A percentile compares a stretch with the other conserved stretches of the same genome.
These are phyloP conservation scores for Ametastegia equiseti DNA, from an alignment of 2,888 invertebrate species.

Conservation along the genomic window DNA sequence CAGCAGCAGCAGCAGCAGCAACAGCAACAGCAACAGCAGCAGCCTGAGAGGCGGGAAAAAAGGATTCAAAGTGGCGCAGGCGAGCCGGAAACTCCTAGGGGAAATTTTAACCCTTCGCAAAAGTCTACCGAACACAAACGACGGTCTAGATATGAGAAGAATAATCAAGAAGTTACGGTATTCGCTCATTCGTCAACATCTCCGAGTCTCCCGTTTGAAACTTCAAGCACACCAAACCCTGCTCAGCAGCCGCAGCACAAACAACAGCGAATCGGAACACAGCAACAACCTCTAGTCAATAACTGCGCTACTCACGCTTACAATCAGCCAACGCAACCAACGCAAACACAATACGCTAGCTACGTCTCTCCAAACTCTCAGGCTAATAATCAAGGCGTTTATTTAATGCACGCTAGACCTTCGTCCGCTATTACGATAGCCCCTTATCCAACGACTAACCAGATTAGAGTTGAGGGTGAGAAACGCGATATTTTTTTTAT, in stretches of 20 bases:
- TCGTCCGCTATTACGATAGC: constrained; percentile 19
- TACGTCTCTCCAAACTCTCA: constrained; percentile 69
- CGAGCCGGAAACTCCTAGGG: constrained; percentile 48
- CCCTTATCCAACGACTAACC: background rate
- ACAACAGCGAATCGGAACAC: constrained; percentile 24
- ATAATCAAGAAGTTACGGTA: constrained; percentile 51
- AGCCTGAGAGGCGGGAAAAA: background rate
- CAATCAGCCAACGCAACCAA: constrained; percentile 63
- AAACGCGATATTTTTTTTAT: too few species aligned
- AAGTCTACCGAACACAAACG: constrained; percentile 39
- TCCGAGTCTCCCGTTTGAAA: constrained; percentile 69
- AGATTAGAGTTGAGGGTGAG: background rate
- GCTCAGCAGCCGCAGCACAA: constrained; percentile 46
- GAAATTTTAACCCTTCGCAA: constrained; percentile 38
- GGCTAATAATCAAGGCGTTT: constrained; percentile 65
- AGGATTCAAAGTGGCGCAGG: constrained; percentile 8
- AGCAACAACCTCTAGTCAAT: constrained; percentile 66
- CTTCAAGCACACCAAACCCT: constrained; percentile 59
- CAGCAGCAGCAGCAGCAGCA: too few species aligned
- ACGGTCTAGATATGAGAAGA: constrained; percentile 49
- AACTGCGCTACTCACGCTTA: constrained; percentile 65
- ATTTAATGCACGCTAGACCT: constrained; percentile 48
- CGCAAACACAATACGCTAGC: constrained; percentile 63
- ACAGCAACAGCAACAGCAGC: too few species aligned
- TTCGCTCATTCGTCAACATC: constrained; percentile 71